A percentile compares a stretch with the other conserved stretches of the same genome.
These are phyloP conservation scores for Clarias fuscus DNA, from an alignment of 2,797 vertebrate genomes.

Conservation along the genomic window DNA sequence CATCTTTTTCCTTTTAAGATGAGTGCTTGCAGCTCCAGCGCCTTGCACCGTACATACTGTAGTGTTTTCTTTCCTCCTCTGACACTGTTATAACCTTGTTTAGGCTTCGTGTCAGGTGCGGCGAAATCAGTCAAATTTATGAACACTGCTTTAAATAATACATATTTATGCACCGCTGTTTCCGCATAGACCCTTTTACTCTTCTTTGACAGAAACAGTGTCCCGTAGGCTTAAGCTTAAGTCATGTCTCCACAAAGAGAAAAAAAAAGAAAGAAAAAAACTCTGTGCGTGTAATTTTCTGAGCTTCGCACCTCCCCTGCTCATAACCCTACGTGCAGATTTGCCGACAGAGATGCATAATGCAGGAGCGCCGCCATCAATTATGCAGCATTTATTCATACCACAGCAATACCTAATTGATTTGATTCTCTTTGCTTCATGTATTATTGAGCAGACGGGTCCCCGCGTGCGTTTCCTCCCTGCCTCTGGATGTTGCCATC, in stretches of 20 bases:
- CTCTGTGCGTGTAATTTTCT: not conserved
- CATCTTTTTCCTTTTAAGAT: not conserved
- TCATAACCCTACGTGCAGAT: conserved; percentile 59
- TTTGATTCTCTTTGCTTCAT: conserved; percentile 70
- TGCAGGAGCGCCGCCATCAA: conserved; percentile 66
- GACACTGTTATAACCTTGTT: conserved; percentile 16
- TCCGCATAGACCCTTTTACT: not conserved
- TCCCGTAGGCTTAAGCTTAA: conserved; percentile 24
- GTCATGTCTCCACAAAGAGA: conserved; percentile 19
- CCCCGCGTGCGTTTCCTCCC: conserved; percentile 38
- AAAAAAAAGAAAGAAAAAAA: too few relatives aligned
- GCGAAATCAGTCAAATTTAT: not conserved
- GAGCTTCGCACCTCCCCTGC: conserved; percentile 45
- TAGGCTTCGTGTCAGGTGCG: not conserved
- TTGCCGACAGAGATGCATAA: conserved; percentile 67
- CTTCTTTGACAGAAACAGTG: not conserved
- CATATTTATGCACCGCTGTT: conserved; percentile 16
- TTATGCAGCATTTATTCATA: conserved; percentile 75
- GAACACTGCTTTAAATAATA: conserved; percentile 8
- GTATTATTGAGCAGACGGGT: conserved; percentile 68
- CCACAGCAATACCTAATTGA: conserved; percentile 71
- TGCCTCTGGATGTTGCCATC: conserved; percentile 42
- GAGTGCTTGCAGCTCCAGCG: not conserved
- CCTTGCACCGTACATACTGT: not conserved
- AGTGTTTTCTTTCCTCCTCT: conserved; percentile 1